Base-by-base conservation (phyloP, 2,113 vertebrate genomes). In the Xenopus borealis region DNA sequence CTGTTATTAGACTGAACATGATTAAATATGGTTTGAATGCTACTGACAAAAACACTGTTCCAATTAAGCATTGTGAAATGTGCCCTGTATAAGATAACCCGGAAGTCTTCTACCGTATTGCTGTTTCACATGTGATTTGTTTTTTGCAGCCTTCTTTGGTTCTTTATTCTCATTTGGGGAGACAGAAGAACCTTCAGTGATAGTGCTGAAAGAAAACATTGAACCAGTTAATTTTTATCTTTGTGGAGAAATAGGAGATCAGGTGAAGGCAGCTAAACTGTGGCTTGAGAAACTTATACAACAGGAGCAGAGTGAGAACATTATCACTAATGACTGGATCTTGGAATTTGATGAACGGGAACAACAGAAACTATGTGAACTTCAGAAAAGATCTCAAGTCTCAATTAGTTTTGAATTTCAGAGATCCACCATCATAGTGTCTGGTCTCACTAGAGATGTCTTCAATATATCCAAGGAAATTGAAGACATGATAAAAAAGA, bases 371-470 rank as follows among this genome's bases (percentile, higher is more conserved):
- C 83, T 98, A 20, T 66, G 14, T 27, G 82, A 89, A 18, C 88
- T 97, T 13, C 92, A 94, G 80, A 86, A 70, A 75, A 83, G 7
- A 0, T 75, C 86, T 6, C 75, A 72, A 3, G 87, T 98, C 27
- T 66, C 1, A 27, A 83, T 98, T 76, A 71, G 8, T 0, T 6
- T 0, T 18, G 80, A 76, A 0, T 40, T 6, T 4, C 74, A 9
- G 0, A 61, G 81, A 0, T 75, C 83, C 75, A 50, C 30, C 3
- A 59, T 98, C 27, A 76, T 44, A 40, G 83, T 97, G 20, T 83
- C 62, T 17, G 95, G 96, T 19, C 71, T 93, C 27, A 85, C 57
- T 73, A 87, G 72, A 33, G 91, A 95, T 12, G 91, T 96, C 23
- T 64, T 81, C 0, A 10, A 52, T 0, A 89, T 91, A 70, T 78